Conservation (phyloP, 1,140 invertebrate species). For the Drosophila busckii region DNA sequence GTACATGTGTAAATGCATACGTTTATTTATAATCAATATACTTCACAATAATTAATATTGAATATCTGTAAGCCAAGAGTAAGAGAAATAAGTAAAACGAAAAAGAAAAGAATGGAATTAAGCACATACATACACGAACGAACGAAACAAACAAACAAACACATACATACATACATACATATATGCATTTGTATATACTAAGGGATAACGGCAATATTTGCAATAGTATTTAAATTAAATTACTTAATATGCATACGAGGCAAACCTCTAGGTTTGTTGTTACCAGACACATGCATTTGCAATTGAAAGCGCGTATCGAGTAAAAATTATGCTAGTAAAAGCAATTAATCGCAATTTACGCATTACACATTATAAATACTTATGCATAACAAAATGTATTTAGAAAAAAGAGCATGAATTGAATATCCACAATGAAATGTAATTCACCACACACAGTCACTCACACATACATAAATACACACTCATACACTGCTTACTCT, state of each 20-base stretch:
- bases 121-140: too few relatives aligned
- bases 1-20: slow-evolving; percentile 30
- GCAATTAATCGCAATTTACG: too few relatives aligned
- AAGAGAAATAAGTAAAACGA: too few relatives aligned
- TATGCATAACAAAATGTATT: neutral
- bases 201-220: neutral
- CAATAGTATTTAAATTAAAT: slow-evolving; percentile 11
- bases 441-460: slow-evolving; percentile 7
- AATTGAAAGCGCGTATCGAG: too few relatives aligned
- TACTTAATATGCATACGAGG: neutral
- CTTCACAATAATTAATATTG: too few relatives aligned
- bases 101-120: too few relatives aligned
- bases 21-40: too few relatives aligned
- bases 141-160: too few relatives aligned
- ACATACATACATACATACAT: slow-evolving; percentile 9
- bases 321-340: too few relatives aligned
- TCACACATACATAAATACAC: neutral
- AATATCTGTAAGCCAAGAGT: too few relatives aligned
- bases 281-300: too few relatives aligned
- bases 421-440: slow-evolving; percentile 9
- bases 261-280: too few relatives aligned
- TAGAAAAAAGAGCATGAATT: neutral
- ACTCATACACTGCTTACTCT: neutral
- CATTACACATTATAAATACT: neutral
- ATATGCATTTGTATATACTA: slow-evolving; percentile 8